A percentile compares a stretch with the other conserved stretches of the same genome.
Evolutionary conservation across 2,888 invertebrate species (phyloP).

Genomic region (Dromius quadrimaculatus): DNA sequence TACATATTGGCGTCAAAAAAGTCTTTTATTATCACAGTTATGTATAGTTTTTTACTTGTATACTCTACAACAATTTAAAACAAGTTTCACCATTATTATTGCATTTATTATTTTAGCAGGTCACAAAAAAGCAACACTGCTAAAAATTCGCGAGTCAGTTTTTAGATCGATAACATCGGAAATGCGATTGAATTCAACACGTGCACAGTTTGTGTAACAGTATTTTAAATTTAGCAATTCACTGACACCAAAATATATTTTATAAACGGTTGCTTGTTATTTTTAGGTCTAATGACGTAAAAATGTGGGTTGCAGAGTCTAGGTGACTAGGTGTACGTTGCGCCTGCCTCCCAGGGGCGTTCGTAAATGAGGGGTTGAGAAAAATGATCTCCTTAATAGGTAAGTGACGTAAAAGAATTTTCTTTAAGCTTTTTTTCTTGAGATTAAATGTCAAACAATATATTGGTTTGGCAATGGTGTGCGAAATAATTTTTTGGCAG

Average conservation of each 20-base stretch:
- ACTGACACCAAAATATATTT: constrained; percentile 52
- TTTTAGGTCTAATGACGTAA: constrained; percentile 47
- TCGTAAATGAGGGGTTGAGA: constrained; percentile 4
- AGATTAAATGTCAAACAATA: constrained; percentile 10
- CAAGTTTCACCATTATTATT: not conserved
- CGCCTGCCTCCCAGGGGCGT: constrained; percentile 40
- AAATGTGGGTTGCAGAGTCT: constrained; percentile 41
- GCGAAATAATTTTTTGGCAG: constrained; percentile 1
- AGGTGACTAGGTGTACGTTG: too few species aligned
- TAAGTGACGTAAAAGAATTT: not conserved
- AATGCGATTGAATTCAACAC: constrained; percentile 34
- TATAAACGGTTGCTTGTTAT: constrained; percentile 41
- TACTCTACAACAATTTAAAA: not conserved
- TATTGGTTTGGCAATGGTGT: constrained; percentile 17
- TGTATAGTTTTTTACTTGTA: too few species aligned
- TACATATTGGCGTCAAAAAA: too few species aligned
- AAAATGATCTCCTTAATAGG: not conserved
- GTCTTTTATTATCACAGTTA: too few species aligned
- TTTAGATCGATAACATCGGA: constrained; percentile 27
- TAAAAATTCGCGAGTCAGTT: constrained; percentile 14
- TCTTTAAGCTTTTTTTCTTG: not conserved
- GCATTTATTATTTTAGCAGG: not conserved
- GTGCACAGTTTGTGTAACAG: constrained; percentile 42
- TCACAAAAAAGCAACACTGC: constrained; percentile 12
- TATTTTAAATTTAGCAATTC: constrained; percentile 47